These are phyloP conservation scores for Xenus cinereus DNA, from an alignment of 2,113 vertebrate species.

Conservation along the genomic window DNA sequence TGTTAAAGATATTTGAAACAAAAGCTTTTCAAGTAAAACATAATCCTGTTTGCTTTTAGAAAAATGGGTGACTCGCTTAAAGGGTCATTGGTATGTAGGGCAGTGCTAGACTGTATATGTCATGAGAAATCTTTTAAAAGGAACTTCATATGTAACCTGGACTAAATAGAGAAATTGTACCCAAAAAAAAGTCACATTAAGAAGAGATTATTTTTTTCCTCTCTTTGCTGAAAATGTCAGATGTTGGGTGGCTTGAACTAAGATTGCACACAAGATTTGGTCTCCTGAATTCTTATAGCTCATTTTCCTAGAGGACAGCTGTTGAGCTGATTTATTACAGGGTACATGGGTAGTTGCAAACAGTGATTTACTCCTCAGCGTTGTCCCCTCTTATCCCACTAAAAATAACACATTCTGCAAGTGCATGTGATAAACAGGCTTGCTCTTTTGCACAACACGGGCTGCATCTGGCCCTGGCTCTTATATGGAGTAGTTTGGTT, in stretches of 20 bases:
- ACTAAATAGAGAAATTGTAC: neutral
- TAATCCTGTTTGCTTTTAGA: neutral
- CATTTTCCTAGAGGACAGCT: neutral
- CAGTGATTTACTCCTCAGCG: neutral
- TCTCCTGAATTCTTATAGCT: neutral
- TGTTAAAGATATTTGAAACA: neutral
- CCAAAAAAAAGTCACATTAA: neutral
- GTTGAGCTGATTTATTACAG: neutral
- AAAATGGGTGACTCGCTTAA: neutral
- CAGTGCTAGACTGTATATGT: neutral
- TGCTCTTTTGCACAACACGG: neutral
- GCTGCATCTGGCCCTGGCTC: neutral
- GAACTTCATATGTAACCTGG: neutral
- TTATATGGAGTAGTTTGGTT: neutral
- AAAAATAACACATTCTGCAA: neutral
- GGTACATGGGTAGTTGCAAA: neutral
- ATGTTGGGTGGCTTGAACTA: neutral
- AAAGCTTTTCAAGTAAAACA: neutral
- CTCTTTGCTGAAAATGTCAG: neutral
- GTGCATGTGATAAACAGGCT: accelerated
- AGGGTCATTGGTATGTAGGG: neutral
- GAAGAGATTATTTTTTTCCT: neutral
- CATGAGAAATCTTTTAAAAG: neutral
- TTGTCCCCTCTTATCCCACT: neutral
- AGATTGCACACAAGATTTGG: accelerated